Base-by-base conservation (phyloP, 2,888 invertebrate genomes). In the Octonoba sinensis region DNA sequence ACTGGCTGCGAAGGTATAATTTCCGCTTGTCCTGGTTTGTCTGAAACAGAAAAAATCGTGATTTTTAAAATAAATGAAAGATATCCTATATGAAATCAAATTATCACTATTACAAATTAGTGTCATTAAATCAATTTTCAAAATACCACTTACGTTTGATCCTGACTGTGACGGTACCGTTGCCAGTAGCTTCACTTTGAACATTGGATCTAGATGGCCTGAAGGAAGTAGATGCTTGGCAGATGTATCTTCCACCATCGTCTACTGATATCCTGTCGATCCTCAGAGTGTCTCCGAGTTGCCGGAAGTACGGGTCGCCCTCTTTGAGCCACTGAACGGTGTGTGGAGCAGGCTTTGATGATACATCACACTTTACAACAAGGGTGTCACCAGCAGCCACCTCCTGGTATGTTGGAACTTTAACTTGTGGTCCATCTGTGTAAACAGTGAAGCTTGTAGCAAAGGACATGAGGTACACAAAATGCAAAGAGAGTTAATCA, bases 291-390 rank as follows among this genome's bases (percentile, higher is more conserved):
- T 93, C 93, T 0, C 96, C 96, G 16, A 91, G 91, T 87, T 95
- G 95, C n/a, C 93, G 92, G 88, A 96, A 96, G 85, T 95, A 94
- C 0, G 93, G 92, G 79, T 94, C 93, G 0, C 93, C 95, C 86
- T 95, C 95, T 88, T 95, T 93, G 1, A 94, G 90, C 96, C 96
- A 96, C 86, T 96, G 95, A 84, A 96, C 91, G 24, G 93, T 92
- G 15, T 92, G 91, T 0, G 96, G 95, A 64, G 92, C 90, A 0
- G 96, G 96, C 88, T 96, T 96, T 0, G 96, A 92, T 1, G 94
- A 93, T 0, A 96, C 95, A 88, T 96, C 95, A 88, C 96, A 96
- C 84, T 92, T 92, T 76, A 96, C 93, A 86, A 92, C 93, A 3
- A 96, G 92, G 15, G 92, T 92, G 86, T 95, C 95, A 3, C 95